Base-by-base conservation (phyloP, 2,888 invertebrate species). In the Aphodius sticticus region DNA sequence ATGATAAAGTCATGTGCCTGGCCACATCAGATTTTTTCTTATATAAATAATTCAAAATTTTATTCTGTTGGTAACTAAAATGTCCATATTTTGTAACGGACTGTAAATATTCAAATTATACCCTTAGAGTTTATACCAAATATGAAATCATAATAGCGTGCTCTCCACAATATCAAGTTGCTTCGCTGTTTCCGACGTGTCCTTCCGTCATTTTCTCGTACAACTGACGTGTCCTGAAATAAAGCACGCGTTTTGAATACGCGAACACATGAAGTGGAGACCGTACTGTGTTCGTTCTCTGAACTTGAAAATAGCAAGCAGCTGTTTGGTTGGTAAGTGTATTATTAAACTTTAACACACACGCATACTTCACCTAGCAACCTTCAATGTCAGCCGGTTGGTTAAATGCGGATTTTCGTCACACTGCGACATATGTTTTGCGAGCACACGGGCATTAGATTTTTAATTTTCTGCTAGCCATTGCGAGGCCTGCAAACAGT, bases 231-330 rank as follows among this genome's bases (percentile, higher is more conserved):
- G 26, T 26, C 53, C 7, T 5, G 53, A 53, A 53, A 53, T 53
- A 53, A 53, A 53, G 53, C 53, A 53, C 12, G 53, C 53, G 53
- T 53, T 53, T 53, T 53, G 53, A 53, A 53, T 53, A 53, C 7
- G 53, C 53, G 9, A 53, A 53, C 53, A 53, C 9, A 7, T 5
- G 53, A 7, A 53, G 53, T 12, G 53, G 53, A 12, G 7, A 53
- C 9, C 53, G 53, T 7, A 53, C 2, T 5, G 12, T 53, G 53
- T 53, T 53, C 53, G 16, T 71, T 71, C 37, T 74, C 7, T 74
- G 26, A 12, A 74, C 35, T 74, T 74, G 74, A 74, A 74, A 74
- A 74, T 74, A 74, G 74, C 74, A 7, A 35, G 35, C 74, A 74
- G 74, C 16, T 74, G 36, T 74, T 74, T n/a, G 7, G 36, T 37